Evolutionary conservation across 1,140 invertebrate species (phyloP), one percentile per base, ranked within the genome.

Genomic region (Drosophila elegans): DNA sequence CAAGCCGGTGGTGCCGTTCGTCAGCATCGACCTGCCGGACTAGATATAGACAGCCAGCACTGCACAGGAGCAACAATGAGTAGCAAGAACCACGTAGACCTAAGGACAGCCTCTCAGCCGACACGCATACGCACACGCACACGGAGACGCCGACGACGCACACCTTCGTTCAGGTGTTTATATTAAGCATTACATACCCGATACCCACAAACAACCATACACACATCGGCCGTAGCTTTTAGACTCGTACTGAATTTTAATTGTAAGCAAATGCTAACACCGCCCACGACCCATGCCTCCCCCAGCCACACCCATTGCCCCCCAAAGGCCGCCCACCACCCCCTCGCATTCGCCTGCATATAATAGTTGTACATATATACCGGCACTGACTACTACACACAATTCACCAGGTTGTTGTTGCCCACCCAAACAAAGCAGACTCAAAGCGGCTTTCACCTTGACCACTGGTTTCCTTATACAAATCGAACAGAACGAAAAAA

Each of bases 21-120:
- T 97, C 48, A 96, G 96, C 72, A 97, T 98, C 93, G 97, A 98
- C 80, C 96, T 97, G 94, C 97, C 97, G 12, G 97, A 98, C 94
- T 98, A 95, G 96, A 74, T 32, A n/a, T 13, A 41, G 36, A 41
- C 36, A 32, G 13, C 54, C 27, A 39, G 60, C 53, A 42, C 13
- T 42, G 60, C 60, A 57, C 11, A 45, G 11, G 12, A 48, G 41
- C 53, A 34, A 46, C 1, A 62, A 59, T 56, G 54, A 60, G 57
- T 51, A 51, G 64, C 64, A 60, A 63, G 69, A 74, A 61, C 16
- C 69, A 55, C 53, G 10, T 72, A 72, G 46, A 39, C 39, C 25
- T 74, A 78, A 74, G 59, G 68, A 67, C 60, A 60, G 56, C 60
- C 38, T 60, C 55, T 53, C 55, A 69, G 38, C 41, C 0, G 16